These are phyloP conservation scores for Pempheris klunzingeri DNA, from an alignment of 2,797 vertebrate species.

Conservation along the genomic window DNA sequence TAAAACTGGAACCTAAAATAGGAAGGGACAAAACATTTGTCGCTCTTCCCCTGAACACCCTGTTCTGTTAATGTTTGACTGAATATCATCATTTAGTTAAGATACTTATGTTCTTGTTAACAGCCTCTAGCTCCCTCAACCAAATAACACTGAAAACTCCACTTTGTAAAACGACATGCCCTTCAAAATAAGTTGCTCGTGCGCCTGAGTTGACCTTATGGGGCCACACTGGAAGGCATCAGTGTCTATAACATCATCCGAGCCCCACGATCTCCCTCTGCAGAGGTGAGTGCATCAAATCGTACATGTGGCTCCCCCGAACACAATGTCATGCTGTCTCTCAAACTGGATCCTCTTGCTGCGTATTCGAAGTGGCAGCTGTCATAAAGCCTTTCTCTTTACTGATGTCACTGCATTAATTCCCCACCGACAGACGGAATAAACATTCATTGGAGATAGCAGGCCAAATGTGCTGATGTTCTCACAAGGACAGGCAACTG, in stretches of 20 bases:
- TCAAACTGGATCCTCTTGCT: constrained; percentile 30
- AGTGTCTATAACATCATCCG: constrained; percentile 51
- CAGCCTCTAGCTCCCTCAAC: no score
- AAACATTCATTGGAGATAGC: constrained; percentile 59
- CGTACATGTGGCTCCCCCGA: constrained; percentile 25
- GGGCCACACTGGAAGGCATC: constrained; percentile 31
- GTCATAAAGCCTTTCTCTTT: constrained; percentile 68
- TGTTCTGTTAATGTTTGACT: constrained; percentile 6
- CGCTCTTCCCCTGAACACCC: background rate
- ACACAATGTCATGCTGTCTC: constrained; percentile 62
- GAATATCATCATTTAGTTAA: constrained; percentile 8
- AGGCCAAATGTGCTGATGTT: constrained; percentile 74
- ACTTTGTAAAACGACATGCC: constrained; percentile 28
- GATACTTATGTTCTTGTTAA: constrained; percentile 10
- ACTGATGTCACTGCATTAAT: constrained; percentile 59
- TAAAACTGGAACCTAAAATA: constrained; percentile 18
- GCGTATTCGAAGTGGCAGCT: constrained; percentile 74
- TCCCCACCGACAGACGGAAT: constrained; percentile 48
- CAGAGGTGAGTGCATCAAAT: constrained; percentile 50
- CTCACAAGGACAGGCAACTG: constrained; percentile 70
- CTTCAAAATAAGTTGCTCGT: constrained; percentile 33
- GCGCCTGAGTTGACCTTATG: constrained; percentile 34
- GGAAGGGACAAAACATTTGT: constrained; percentile 1
- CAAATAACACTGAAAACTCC: constrained; percentile 22
- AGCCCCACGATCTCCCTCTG: constrained; percentile 38